Evolutionary conservation across 1,140 invertebrate species (phyloP), one percentile per base, ranked within the genome.

Genomic region (Helicorthomorpha holstii): DNA sequence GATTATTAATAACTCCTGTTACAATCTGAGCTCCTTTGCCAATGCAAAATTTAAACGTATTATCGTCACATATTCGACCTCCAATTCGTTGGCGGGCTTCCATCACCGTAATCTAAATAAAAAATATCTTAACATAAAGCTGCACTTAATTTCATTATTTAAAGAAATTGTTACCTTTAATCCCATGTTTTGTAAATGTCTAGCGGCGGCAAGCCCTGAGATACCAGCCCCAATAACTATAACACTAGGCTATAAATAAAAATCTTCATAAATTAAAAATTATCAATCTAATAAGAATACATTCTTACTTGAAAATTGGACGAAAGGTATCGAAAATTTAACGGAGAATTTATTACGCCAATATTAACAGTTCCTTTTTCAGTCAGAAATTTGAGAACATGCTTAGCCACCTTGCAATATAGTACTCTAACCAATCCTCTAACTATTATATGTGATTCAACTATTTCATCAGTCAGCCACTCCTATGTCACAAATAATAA

Each of bases 1-100:
- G 73, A 58, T 73, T 74, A 59, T 74, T 74, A 27, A 63, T 56
- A 47, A 63, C 61, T 2, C 71, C 70, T 25, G 64, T 66, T 21
- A 74, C 49, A 22, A 72, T 58, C 50, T 71, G 65, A 29, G 69
- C 68, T 23, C 71, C 69, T 50, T 59, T 60, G 12, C 65, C 66
- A 10, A 71, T 60, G 51, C 59, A 59, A 16, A 61, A 54, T 3
- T 66, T 66, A 2, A 63, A 43, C 4, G 54, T 55, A 19, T 56
- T 48, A 44, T 68, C 64, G 51, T 72, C 70, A 41, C 56, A 58
- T 19, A 74, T 62, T 25, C 72, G 58, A 1, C 72, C 72, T 26
- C 73, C 73, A 22, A 70, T 56, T 19, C 62, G 46, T 34, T 55
- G 46, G 51, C 60, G 64, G 3, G 69, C 70, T 58, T 74, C 72